Percentiles rank a stretch among this genome's conserved stretches.
phyloP scores from a whole-genome alignment of 2,888 invertebrate species.

The Drosophila tanythrix region DNA sequence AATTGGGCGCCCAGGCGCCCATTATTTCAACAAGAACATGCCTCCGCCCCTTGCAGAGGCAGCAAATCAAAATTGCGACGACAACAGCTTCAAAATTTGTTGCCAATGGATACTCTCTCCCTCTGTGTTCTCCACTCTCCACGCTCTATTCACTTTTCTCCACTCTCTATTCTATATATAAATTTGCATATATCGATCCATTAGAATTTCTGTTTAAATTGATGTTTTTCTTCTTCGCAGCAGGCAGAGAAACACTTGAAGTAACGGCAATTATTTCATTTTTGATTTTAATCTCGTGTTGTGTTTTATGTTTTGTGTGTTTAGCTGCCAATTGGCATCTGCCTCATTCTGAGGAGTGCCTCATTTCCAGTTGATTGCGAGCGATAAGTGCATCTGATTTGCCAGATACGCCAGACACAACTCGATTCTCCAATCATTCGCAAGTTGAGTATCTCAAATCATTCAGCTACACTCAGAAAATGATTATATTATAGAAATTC shows the following conservation, averaged over 20 bases:
- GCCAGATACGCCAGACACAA: slow-evolving; percentile 25
- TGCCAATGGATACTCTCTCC: slow-evolving; percentile 30
- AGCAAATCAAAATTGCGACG: slow-evolving; percentile 38
- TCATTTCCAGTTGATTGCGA: slow-evolving; percentile 51
- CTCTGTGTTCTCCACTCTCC: background rate
- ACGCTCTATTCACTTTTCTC: background rate
- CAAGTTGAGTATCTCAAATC: slow-evolving; percentile 18
- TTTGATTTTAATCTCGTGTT: slow-evolving; percentile 10
- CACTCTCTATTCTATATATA: slow-evolving; percentile 7
- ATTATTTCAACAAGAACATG: slow-evolving; percentile 22
- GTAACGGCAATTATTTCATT: slow-evolving; percentile 52
- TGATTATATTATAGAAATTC: background rate
- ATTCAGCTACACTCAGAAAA: slow-evolving; percentile 18
- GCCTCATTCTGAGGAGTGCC: slow-evolving; percentile 22
- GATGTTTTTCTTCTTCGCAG: slow-evolving; percentile 15
- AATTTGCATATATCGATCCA: slow-evolving; percentile 62
- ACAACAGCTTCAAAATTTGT: slow-evolving; percentile 35
- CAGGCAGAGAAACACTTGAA: slow-evolving; percentile 40
- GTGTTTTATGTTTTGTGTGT: slow-evolving; percentile 7
- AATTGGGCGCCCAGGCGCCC: slow-evolving; percentile 52
- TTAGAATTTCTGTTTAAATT: slow-evolving; percentile 25
- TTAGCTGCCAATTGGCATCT: slow-evolving; percentile 11
- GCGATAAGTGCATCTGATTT: slow-evolving; percentile 48
- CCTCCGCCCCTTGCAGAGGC: background rate
- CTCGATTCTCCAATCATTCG: slow-evolving; percentile 10